Base-by-base conservation (phyloP, 1,140 invertebrate genomes). In the Papilio polytes region DNA sequence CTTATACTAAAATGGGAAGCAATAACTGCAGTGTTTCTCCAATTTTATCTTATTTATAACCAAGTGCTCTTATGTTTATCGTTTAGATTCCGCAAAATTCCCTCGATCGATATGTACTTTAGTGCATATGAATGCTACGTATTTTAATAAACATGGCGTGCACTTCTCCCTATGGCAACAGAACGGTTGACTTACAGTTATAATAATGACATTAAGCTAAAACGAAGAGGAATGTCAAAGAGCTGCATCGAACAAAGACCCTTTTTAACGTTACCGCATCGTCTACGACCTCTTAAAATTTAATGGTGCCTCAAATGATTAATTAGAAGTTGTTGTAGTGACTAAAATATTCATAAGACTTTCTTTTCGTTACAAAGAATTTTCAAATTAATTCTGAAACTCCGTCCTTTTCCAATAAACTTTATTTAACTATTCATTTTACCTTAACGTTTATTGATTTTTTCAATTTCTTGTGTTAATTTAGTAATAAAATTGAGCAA, bases 191-290 rank as follows among this genome's bases (percentile, higher is more conserved):
- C n/a, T 20, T 74, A 74, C 73, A 46, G 73, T 74, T 74, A 74
- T 74, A 48, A 74, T 74, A 74, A 48, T 26, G 73, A 48, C 73
- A 74, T 74, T 74, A 74, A 74, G 73, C 73, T 74, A 20, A 46
- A 74, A 48, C 73, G 18, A 74, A 74, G 22, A 66, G 73, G 41
- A 74, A 74, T 74, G 41, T 48, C 12, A 74, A 74, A 74, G 44
- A 46, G 73, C 73, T 74, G 2, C 36, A 44, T 13, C 41, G 36
- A 22, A 74, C 72, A 74, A 74, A 44, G 36, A 46, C 7, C 20
- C 72, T 74, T 46, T 36, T 12, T 13, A 31, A 31, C 13, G 4
- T 63, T 63, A 15, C 26, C 12, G 63, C 26, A 13, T 70, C 63
- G 15, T 31, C 36, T 70, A 26, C 31, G 13, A 18, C 31, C 26